Conservation (phyloP, 2,797 vertebrate genomes). For the Channallabes apus region DNA sequence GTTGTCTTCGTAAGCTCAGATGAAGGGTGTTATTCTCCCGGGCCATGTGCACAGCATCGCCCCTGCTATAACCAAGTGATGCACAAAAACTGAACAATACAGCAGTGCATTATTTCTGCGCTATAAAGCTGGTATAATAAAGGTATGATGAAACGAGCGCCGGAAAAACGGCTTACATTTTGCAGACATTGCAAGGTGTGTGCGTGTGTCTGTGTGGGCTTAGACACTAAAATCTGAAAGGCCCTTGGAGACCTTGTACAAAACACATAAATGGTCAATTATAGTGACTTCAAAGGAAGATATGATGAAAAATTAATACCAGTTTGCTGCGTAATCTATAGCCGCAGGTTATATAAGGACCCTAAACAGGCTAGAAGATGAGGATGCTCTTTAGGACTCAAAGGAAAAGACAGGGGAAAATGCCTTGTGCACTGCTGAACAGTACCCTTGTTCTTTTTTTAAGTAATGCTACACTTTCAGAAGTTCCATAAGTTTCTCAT, state of each 20-base stretch:
- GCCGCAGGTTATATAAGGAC: constrained; percentile 65
- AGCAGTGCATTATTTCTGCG: neutral
- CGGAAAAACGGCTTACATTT: neutral
- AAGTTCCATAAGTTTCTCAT: neutral
- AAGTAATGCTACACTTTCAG: constrained; percentile 10
- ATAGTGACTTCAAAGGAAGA: constrained; percentile 67
- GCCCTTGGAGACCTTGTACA: constrained; percentile 59
- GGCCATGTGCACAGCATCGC: neutral
- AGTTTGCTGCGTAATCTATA: constrained; percentile 63
- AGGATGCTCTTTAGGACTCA: constrained; percentile 56
- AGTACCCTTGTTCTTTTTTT: constrained; percentile 5
- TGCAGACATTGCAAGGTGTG: neutral
- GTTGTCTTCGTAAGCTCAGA: constrained; percentile 14
- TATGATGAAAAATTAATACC: constrained; percentile 69
- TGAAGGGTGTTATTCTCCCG: neutral
- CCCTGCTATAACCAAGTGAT: neutral
- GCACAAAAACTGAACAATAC: neutral
- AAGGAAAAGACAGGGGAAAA: constrained; percentile 9
- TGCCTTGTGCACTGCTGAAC: neutral
- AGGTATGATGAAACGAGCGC: constrained; percentile 21
- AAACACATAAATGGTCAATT: constrained; percentile 72
- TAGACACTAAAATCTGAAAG: constrained; percentile 51
- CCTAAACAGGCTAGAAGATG: constrained; percentile 57
- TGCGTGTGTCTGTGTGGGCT: neutral
- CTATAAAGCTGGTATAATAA: constrained; percentile 15